Evolutionary conservation across 2,888 invertebrate genomes (phyloP).

Genomic region (Hydroisotoma schaefferi): DNA sequence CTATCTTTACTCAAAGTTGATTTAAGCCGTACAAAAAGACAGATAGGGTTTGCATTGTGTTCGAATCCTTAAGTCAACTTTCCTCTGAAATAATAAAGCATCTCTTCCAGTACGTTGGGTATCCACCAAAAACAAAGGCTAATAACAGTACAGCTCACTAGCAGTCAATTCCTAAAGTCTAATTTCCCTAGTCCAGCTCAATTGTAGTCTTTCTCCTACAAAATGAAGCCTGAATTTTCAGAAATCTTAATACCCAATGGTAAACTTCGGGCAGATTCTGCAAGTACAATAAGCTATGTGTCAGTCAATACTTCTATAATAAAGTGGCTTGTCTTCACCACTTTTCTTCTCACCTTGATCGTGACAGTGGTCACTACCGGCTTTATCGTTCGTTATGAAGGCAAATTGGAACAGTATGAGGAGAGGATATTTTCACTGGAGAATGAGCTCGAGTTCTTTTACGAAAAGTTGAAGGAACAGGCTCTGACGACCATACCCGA

Average conservation of each 20-base stretch:
- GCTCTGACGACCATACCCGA: slow-evolving; percentile 8
- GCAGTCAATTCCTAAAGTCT: not conserved
- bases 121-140: too few species aligned
- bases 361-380: slow-evolving; percentile 36
- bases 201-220: not conserved
- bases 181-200: not conserved
- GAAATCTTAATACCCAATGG: slow-evolving; percentile 40
- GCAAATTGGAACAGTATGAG: slow-evolving; percentile 35
- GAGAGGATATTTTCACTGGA: slow-evolving; percentile 33
- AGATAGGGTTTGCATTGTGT: too few species aligned
- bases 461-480: slow-evolving; percentile 5
- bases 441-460: slow-evolving; percentile 26
- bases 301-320: slow-evolving; percentile 10
- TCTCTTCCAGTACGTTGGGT: not conserved
- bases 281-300: slow-evolving; percentile 10
- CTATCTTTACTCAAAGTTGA: not conserved
- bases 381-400: slow-evolving; percentile 39
- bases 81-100: too few species aligned
- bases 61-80: too few species aligned
- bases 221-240: slow-evolving; percentile 46
- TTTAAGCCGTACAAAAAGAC: not conserved
- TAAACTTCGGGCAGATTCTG: slow-evolving; percentile 20
- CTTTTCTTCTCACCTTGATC: slow-evolving; percentile 33
- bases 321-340: slow-evolving; percentile 37
- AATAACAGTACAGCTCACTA: not conserved